Conservation (phyloP, 2,888 invertebrate species). For the Drosophila rubida region DNA sequence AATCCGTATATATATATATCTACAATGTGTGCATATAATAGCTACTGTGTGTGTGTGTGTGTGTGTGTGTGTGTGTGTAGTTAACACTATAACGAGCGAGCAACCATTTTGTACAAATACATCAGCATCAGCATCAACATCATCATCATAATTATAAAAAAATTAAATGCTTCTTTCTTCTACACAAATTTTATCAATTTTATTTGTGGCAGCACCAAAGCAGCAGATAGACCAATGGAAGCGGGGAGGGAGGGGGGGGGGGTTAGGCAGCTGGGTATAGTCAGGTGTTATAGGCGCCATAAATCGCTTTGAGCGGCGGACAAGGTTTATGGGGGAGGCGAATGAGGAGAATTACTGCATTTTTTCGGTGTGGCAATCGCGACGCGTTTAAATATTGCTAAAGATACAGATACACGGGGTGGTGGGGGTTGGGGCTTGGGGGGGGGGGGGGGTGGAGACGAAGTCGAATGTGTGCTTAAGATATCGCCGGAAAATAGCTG, state of each 20-base stretch:
- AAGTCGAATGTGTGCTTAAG: conserved; percentile 66
- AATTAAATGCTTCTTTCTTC: conserved; percentile 69
- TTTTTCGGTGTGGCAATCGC: conserved; percentile 54
- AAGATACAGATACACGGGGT: conserved; percentile 52
- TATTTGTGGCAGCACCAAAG: conserved; percentile 57
- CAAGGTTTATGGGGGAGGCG: conserved; percentile 40
- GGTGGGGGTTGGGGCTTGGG: no score
- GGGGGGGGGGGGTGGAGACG: no score
- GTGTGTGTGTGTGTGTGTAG: conserved; percentile 35
- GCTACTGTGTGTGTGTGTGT: conserved; percentile 56
- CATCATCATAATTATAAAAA: conserved; percentile 75
- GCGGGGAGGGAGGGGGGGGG: not conserved
- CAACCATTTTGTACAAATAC: conserved; percentile 70
- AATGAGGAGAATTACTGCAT: conserved; percentile 22
- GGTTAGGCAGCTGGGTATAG: conserved; percentile 4
- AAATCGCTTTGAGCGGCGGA: conserved; percentile 43
- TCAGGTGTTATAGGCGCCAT: conserved; percentile 75
- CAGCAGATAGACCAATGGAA: not conserved
- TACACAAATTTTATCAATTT: conserved; percentile 72
- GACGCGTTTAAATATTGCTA: conserved; percentile 66
- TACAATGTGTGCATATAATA: conserved; percentile 65
- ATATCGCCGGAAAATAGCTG: conserved; percentile 74
- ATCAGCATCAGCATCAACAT: conserved; percentile 59
- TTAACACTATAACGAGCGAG: conserved; percentile 47
- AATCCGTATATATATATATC: conserved; percentile 39